Evolutionary conservation across 2,797 vertebrate genomes (phyloP).

Genomic region (Bucorvus abyssinicus): DNA sequence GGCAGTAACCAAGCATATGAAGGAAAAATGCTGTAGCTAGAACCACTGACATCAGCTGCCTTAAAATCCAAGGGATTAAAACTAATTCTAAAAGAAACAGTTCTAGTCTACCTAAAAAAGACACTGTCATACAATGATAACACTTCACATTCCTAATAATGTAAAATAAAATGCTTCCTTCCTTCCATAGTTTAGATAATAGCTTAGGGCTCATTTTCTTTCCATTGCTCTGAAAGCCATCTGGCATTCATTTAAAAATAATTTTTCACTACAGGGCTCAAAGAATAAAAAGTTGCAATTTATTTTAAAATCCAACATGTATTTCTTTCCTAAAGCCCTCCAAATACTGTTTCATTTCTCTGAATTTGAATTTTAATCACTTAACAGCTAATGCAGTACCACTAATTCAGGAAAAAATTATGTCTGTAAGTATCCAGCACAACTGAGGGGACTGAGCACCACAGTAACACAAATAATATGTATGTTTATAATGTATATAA

Average conservation of each 20-base stretch:
- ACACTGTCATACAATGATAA: not conserved
- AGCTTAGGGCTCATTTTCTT: slow-evolving; percentile 29
- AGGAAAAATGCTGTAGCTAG: not conserved
- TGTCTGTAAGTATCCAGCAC: not conserved
- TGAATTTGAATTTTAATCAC: not conserved
- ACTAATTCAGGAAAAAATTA: not conserved
- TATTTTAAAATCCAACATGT: slow-evolving; percentile 4
- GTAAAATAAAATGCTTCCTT: slow-evolving; percentile 47
- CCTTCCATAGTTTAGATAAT: slow-evolving; percentile 19
- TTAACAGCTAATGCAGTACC: not conserved
- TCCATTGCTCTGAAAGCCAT: slow-evolving; percentile 38
- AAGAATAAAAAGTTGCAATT: slow-evolving; percentile 30
- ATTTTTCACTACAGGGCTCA: slow-evolving; percentile 6
- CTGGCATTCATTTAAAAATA: slow-evolving; percentile 52
- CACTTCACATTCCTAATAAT: slow-evolving; percentile 11
- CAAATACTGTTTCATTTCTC: not conserved
- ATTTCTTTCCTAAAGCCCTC: not conserved
- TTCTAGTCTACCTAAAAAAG: slow-evolving; percentile 2
- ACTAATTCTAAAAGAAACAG: slow-evolving; percentile 48
- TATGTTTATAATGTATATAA: not conserved
- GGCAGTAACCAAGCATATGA: not conserved
- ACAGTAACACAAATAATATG: not conserved
- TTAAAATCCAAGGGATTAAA: slow-evolving; percentile 20
- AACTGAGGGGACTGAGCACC: not conserved
- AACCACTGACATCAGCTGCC: not conserved